Conservation (phyloP, 64 coral and sea anemone genomes). For the Dendrophyllia cribrosa region DNA sequence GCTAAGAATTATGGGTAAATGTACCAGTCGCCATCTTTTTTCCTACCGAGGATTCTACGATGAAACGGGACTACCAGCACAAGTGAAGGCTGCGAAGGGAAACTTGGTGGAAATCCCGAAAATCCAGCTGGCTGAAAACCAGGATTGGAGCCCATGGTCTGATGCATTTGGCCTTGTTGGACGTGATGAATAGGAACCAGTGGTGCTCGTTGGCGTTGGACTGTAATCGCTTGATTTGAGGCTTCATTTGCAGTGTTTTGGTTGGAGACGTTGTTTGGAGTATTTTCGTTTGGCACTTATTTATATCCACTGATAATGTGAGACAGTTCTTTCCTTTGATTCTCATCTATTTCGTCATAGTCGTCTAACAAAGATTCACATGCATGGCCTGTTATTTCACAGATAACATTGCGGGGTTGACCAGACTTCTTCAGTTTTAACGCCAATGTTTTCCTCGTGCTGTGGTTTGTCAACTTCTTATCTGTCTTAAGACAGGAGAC, state of each 20-base stretch:
- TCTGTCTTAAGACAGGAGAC: slow-evolving; percentile 57
- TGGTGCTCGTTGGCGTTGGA: neutral
- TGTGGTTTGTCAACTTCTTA: slow-evolving; percentile 64
- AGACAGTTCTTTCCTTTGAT: neutral
- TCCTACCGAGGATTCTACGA: too few species aligned
- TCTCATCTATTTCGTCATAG: slow-evolving; percentile 36
- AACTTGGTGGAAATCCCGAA: too few species aligned
- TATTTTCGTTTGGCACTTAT: neutral
- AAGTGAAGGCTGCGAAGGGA: too few species aligned
- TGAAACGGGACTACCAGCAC: too few species aligned
- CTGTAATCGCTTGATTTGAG: neutral
- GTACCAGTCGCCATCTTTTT: too few species aligned
- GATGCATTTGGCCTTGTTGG: too few species aligned
- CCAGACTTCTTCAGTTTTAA: too few species aligned
- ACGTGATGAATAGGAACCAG: too few species aligned
- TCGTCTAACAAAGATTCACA: slow-evolving; percentile 40
- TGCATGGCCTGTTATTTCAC: slow-evolving; percentile 73
- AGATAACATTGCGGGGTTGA: slow-evolving; percentile 7
- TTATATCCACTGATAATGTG: neutral
- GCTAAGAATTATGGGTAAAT: too few species aligned
- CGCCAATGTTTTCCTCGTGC: neutral
- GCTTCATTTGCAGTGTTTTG: neutral
- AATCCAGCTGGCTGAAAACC: neutral
- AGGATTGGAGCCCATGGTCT: too few species aligned
- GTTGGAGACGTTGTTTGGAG: neutral